Evolutionary conservation across 2,113 vertebrate genomes (phyloP), one percentile per base, ranked within the genome.

Genomic region (Parus major): DNA sequence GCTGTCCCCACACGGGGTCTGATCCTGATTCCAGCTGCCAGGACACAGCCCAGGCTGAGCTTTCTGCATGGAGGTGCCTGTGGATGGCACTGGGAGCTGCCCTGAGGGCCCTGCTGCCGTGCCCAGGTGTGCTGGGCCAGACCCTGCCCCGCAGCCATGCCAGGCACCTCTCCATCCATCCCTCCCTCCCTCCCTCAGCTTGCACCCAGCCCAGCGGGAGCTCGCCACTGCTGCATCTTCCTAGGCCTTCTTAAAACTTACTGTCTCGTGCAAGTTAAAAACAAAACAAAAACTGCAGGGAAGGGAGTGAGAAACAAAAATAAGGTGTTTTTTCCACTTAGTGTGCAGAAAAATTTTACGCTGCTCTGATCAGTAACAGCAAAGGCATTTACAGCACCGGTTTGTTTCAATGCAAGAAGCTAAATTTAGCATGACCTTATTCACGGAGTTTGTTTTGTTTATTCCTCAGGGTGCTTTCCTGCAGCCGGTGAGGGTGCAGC

Each of bases 1-100:
- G 20, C 56, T 46, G 61, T 29, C 4, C 15, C 5, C 8, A 12
- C 15, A 3, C 1, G 0, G 2, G 52, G 8, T 18, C 29, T 66
- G 18, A 61, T 14, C 17, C 64, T 39, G 29, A n/a, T 21, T 12
- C 19, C 8, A 5, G 15, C 5, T 11, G 8, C 5, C 12, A 17
- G 17, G 29, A 35, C 15, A 14, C 17, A 27, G 82, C 35, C 33
- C 44, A 29, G 22, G 23, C 36, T 47, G 11, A 23, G 10, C 49
- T 0, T 0, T 11, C 10, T 28, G 24, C 21, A 2, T 11, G 19
- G 24, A 39, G 15, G 10, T 44, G 23, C 14, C 46, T 4, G 10
- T 22, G 75, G 29, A 17, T 15, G 8, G 3, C 29, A 5, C 9
- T 25, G 12, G 1, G 33, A 21, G 64, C 9, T 4, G 0, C 24